Conservation (phyloP, 2,797 vertebrate species). For the Notoglanidium macrostoma region DNA sequence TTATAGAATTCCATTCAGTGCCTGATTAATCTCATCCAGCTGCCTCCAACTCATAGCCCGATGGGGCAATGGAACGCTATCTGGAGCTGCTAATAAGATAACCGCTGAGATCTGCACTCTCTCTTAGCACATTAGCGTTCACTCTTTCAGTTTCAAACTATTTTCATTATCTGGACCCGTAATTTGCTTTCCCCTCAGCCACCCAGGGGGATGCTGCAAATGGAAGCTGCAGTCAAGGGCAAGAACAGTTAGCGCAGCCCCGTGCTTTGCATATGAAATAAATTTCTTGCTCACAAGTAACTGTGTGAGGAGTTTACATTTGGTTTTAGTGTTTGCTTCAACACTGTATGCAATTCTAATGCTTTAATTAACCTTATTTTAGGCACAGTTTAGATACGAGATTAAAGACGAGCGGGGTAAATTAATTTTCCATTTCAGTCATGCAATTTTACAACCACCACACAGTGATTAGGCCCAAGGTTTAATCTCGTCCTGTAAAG, state of each 20-base stretch:
- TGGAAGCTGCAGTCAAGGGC: conserved; percentile 74
- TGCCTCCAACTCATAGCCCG: conserved; percentile 70
- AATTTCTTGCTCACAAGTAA: conserved; percentile 68
- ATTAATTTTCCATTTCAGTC: background rate
- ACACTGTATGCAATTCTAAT: background rate
- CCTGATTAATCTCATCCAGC: conserved; percentile 77
- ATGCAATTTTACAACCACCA: background rate
- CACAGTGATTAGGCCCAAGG: background rate
- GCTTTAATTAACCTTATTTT: background rate
- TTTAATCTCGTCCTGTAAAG: background rate
- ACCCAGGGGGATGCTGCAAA: conserved; percentile 74
- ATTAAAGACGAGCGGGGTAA: background rate
- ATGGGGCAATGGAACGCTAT: conserved; percentile 71
- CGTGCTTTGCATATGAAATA: conserved; percentile 71
- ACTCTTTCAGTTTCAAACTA: conserved; percentile 81
- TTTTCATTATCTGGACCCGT: conserved; percentile 78
- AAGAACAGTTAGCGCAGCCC: conserved; percentile 66
- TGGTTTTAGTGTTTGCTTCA: background rate
- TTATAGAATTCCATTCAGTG: conserved; percentile 72
- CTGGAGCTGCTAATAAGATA: conserved; percentile 81
- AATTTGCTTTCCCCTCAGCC: conserved; percentile 74
- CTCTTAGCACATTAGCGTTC: conserved; percentile 79
- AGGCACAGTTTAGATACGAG: background rate
- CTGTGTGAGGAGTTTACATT: conserved; percentile 19
- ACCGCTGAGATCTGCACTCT: conserved; percentile 72